These are phyloP conservation scores for Naso thynnoides DNA, from an alignment of 2,797 vertebrate species.

Conservation along the genomic window DNA sequence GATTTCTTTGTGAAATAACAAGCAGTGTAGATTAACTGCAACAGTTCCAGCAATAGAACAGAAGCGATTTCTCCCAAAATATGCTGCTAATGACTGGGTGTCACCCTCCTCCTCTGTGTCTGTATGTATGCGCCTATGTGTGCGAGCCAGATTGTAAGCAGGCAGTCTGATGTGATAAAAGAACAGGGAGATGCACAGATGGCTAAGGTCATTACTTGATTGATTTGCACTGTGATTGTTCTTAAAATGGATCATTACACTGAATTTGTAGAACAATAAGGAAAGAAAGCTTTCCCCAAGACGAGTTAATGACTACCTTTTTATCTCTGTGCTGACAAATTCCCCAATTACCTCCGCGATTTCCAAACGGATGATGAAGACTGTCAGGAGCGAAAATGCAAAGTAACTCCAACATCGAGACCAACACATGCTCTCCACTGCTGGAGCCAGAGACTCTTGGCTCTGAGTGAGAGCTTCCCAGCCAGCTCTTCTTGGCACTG, in stretches of 20 bases:
- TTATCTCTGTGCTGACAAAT: constrained; percentile 75
- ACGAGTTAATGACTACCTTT: constrained; percentile 79
- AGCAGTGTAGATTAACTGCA: constrained; percentile 70
- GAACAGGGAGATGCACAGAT: constrained; percentile 74
- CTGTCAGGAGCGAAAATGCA: constrained; percentile 76
- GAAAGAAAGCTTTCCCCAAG: constrained; percentile 68
- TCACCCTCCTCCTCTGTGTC: constrained; percentile 40
- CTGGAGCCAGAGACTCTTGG: constrained; percentile 81
- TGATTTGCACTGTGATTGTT: constrained; percentile 77
- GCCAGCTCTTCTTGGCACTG: constrained; percentile 80
- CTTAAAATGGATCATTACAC: constrained; percentile 73
- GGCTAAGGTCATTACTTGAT: constrained; percentile 76
- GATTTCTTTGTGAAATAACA: constrained; percentile 67
- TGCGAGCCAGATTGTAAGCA: constrained; percentile 57
- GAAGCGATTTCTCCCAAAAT: constrained; percentile 56
- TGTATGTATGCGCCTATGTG: constrained; percentile 41
- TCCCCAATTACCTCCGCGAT: constrained; percentile 78
- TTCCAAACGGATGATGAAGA: constrained; percentile 77
- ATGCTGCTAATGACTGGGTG: constrained; percentile 68
- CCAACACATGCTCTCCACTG: constrained; percentile 80
- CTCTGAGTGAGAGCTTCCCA: constrained; percentile 60
- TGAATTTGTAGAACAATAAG: constrained; percentile 68
- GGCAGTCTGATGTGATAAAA: constrained; percentile 73
- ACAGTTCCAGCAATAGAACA: constrained; percentile 55
- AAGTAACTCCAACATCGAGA: constrained; percentile 80